Base-by-base conservation (phyloP, 2,797 vertebrate genomes). In the Lepilemur ruficaudatus region DNA sequence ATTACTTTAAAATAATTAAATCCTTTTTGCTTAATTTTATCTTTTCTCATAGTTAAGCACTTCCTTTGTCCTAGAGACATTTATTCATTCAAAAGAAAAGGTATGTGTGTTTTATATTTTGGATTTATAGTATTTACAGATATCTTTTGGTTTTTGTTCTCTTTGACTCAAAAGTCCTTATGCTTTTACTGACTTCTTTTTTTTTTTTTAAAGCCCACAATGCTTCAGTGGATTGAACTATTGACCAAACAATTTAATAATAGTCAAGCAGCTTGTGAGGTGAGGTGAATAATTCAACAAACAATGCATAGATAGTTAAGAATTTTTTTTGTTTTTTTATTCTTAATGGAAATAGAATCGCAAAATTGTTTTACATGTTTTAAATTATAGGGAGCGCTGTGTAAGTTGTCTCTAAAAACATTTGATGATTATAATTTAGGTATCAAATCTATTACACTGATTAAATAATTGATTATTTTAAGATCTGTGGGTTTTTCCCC, bases 241-340 rank as follows among this genome's bases (percentile, higher is more conserved):
- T 99, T 99, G 96, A 99, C 99, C 95, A 99, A 99, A 98, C 99
- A 99, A 95, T 99, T 99, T 98, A 99, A 99, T 99, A 99, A 99
- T 99, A 99, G 99, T 98, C 99, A 99, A 98, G 99, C 99, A 15
- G 99, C 99, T 97, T 99, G 99, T 97, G 99, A 99, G 99, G 99
- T 99, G 75, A 97, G 98, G 69, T 97, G 93, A 98, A 94, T 80
- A 96, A 94, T 96, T 98, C 85, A 96, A 57, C 72, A 93, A 97
- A 96, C 48, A 69, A 17, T 70, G 1, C 17, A 57, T 78, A 82
- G 17, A 25, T 57, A 57, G 55, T 93, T 73, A 69, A 63, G 17
- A 67, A 65, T 61, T 15, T 95, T 10, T 48, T 73, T 85, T 38
- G 75, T 90, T 55, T 55, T 75, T 83, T 83, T 73, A 38, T n/a